Evolutionary conservation across 2,113 vertebrate species (phyloP), one percentile per base, ranked within the genome.

Genomic region (Ursus arctos): DNA sequence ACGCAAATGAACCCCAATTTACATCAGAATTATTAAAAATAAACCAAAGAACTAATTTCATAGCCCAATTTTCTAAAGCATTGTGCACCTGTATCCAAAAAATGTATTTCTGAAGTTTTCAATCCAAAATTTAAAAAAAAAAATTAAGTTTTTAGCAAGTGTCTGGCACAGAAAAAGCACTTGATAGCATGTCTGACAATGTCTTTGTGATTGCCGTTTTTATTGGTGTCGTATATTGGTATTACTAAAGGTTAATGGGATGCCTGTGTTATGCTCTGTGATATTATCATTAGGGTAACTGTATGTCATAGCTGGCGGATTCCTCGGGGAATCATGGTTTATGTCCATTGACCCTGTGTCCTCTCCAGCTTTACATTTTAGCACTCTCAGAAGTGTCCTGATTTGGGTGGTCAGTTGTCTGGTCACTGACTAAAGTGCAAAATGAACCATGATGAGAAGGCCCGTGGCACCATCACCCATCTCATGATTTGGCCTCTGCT

Each of bases 241-340:
- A 24, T 33, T 2, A 36, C 1, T 81, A 0, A 0, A 21, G 8
- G 3, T 15, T 80, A 84, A 36, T 79, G 0, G 24, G 69, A 28
- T 81, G 22, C 43, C 1, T 82, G 9, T 71, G 80, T 67, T 43
- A 1, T 53, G 4, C 51, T 6, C 92, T 28, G 43, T 43, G 43
- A 57, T 85, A 49, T 53, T 47, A 55, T 13, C 24, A 3, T 40
- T 79, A 69, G 24, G 36, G 53, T 86, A 61, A 40, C 82, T 76
- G 3, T 47, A 12, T 19, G 40, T 33, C 33, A 80, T 40, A 21
- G 7, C 18, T 61, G 22, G 31, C 28, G 6, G 63, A 3, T 31
- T 65, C 33, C 61, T 61, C 18, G 51, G 8, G 69, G 33, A 80
- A 49, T 69, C 61, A 55, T 51, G 61, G 26, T 80, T 91, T 79